Conservation (phyloP, 2,113 vertebrate genomes). For the Prietella phreatophila region DNA sequence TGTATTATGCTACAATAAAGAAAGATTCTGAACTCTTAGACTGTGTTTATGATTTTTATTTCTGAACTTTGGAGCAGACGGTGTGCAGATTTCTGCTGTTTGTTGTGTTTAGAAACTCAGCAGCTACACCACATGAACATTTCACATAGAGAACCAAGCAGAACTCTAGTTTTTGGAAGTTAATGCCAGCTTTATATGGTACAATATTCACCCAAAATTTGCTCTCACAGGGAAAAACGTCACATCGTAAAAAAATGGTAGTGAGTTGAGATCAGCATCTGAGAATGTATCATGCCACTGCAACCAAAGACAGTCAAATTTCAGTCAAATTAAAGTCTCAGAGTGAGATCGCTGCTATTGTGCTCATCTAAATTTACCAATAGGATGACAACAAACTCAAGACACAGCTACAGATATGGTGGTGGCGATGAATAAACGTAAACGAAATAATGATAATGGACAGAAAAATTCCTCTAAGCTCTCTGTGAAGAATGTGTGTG, state of each 20-base stretch:
- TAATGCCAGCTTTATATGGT: neutral
- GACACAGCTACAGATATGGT: too few relatives aligned
- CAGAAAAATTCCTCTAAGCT: neutral
- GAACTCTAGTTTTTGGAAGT: neutral
- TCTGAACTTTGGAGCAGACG: neutral
- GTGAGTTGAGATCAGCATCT: neutral
- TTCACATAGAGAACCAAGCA: neutral
- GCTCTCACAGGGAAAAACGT: neutral
- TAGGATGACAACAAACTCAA: too few relatives aligned
- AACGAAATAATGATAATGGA: neutral
- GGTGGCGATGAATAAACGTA: too few relatives aligned
- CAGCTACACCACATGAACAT: neutral
- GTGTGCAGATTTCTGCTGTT: neutral
- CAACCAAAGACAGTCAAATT: neutral
- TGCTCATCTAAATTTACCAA: too few relatives aligned
- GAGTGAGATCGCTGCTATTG: too few relatives aligned
- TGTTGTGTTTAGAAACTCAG: neutral
- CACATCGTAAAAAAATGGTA: neutral
- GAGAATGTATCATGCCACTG: neutral
- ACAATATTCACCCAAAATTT: neutral
- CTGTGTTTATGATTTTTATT: neutral
- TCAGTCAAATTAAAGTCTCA: neutral
- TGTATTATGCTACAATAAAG: conserved; percentile 37
- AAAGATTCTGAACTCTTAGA: conserved; percentile 20
- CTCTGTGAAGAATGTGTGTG: neutral